phyloP scores from a whole-genome alignment of 2,797 vertebrate genomes.

The Girardinus metallicus region DNA sequence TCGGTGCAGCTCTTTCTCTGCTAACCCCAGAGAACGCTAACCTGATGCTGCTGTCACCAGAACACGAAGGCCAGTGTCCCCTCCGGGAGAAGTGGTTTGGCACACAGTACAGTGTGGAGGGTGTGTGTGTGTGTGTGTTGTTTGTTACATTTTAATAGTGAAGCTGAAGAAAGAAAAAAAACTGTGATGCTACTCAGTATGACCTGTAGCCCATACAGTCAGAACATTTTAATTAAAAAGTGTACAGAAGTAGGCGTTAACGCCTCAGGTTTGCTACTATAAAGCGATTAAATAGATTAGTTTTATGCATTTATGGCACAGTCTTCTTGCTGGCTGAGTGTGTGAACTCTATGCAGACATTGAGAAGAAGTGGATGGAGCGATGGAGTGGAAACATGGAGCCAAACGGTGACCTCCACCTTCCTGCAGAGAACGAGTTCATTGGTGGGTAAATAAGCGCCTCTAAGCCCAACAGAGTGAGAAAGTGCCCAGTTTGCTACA shows the following conservation, averaged over 20 bases:
- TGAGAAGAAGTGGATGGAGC: conserved; percentile 85
- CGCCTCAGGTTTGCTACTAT: not conserved
- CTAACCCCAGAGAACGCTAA: conserved; percentile 91
- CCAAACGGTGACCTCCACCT: conserved; percentile 88
- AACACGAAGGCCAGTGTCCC: conserved; percentile 91
- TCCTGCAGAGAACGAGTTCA: conserved; percentile 92
- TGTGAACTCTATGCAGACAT: conserved; percentile 80
- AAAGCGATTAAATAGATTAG: not conserved
- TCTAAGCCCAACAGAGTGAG: conserved; percentile 3
- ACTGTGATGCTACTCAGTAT: not conserved
- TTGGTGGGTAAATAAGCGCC: conserved; percentile 81
- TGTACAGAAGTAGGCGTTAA: not conserved
- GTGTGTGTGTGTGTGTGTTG: conserved; percentile 37
- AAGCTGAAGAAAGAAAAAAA: not conserved
- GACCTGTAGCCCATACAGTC: not conserved
- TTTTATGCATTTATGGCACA: conserved; percentile 5
- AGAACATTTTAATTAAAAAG: not conserved
- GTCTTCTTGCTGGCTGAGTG: not conserved
- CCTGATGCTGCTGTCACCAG: conserved; percentile 91
- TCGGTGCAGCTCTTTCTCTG: conserved; percentile 86
- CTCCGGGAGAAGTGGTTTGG: conserved; percentile 95
- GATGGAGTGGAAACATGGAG: conserved; percentile 86
- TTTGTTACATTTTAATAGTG: conserved; percentile 6
- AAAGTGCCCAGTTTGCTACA: conserved; percentile 2
- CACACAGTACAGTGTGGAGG: conserved; percentile 92